Base-by-base conservation (phyloP, 2,797 vertebrate species). In the Tapirus indicus region DNA sequence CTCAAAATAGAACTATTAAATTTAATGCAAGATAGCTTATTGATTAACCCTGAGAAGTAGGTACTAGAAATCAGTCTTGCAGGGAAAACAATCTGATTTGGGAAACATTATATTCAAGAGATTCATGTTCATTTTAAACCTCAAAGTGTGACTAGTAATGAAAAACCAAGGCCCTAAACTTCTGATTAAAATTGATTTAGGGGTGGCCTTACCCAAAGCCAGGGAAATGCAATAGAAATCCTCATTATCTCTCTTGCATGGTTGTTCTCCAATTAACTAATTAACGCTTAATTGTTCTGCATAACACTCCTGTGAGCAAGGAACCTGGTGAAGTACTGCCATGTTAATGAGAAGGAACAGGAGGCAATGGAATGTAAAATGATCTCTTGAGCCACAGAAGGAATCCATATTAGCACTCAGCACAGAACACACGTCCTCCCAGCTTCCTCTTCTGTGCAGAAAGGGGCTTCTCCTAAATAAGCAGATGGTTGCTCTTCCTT, bases 101-200 rank as follows among this genome's bases (percentile, higher is more conserved):
- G 66, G 41, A 78, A 95, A 94, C 88, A 93, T 82, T 89, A 62
- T 66, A 96, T 95, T 84, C 32, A 86, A 85, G 79, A 78, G 32
- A 89, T 82, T 95, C 68, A 62, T 88, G 75, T 92, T 97, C 84
- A 94, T 94, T 97, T 96, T 95, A 96, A 97, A 95, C 32, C 64
- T 94, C 71, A 77, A 83, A 95, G 56, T 54, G 44, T 96, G 52
- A 74, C 68, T 78, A 80, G 44, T 79, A 91, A 92, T 92, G 62
- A 95, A 95, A 95, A 97, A 80, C 52, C 88, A 80, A 96, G 88
- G 82, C 35, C 85, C 41, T 83, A 52, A n/a, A 3, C 20, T 95
- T 92, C 74, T 97, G 94, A 97, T 97, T 95, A 97, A 97, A 97
- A 92, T 92, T 77, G 80, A 95, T 90, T 95, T 88, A 64, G 35